A percentile compares a stretch with the other conserved stretches of the same genome.
phyloP scores from a whole-genome alignment of 2,113 vertebrate species.

The Mastomys coucha region DNA sequence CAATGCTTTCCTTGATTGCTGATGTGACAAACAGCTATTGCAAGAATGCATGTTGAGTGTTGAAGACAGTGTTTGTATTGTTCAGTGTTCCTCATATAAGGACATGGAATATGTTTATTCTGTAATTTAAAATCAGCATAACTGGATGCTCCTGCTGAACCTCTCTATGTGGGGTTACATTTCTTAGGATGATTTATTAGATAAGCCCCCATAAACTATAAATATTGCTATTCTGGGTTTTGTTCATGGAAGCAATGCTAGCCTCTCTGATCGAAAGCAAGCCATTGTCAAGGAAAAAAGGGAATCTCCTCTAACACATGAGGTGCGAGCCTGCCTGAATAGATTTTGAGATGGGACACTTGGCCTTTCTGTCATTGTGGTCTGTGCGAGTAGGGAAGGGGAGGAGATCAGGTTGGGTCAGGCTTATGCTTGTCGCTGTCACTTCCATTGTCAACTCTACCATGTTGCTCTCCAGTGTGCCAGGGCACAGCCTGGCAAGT shows the following conservation, averaged over 20 bases:
- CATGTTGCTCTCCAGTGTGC: background rate
- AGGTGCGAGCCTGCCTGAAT: background rate
- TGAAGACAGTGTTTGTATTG: background rate
- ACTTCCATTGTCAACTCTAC: background rate
- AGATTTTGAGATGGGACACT: background rate
- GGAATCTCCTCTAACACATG: background rate
- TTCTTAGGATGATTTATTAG: background rate
- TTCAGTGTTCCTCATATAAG: background rate
- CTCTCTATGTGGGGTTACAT: background rate
- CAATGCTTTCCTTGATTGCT: background rate
- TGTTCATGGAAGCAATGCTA: background rate
- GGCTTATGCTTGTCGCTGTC: background rate
- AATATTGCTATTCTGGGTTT: background rate
- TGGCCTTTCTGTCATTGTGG: background rate
- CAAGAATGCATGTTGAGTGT: background rate
- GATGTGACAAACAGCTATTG: background rate
- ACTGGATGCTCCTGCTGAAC: background rate
- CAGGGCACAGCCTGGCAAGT: background rate
- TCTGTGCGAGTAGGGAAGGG: background rate
- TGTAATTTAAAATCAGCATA: background rate
- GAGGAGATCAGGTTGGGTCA: background rate
- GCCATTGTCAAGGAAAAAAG: background rate
- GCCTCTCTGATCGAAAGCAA: slow-evolving; percentile 13
- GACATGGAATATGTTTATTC: background rate
- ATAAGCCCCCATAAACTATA: background rate